phyloP scores from a whole-genome alignment of 2,113 vertebrate species.

The Callocephalon fimbriatum region DNA sequence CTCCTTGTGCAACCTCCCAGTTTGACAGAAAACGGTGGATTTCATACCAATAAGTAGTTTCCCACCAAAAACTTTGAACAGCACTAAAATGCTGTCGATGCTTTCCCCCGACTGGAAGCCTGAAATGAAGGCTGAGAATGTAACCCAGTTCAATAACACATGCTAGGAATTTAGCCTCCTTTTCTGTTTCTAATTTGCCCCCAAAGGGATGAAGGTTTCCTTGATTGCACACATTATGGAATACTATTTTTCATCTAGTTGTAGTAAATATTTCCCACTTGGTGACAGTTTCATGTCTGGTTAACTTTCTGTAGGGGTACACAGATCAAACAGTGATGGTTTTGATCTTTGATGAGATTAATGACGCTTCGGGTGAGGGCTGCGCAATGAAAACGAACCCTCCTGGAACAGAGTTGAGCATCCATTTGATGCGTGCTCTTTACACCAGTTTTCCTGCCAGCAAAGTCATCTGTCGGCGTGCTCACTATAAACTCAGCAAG shows the following conservation, averaged over 20 bases:
- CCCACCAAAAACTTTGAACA: not conserved
- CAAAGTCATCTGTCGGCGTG: not conserved
- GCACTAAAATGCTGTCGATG: not conserved
- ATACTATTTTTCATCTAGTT: constrained; percentile 30
- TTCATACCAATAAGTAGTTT: not conserved
- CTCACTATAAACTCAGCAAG: not conserved
- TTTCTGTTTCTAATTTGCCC: constrained; percentile 60
- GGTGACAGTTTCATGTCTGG: constrained; percentile 21
- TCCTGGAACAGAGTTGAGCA: not conserved
- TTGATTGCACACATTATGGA: not conserved
- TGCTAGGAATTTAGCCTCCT: not conserved
- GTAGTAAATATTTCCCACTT: constrained; percentile 45
- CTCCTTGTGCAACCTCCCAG: not conserved
- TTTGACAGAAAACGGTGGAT: not conserved
- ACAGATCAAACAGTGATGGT: constrained; percentile 2
- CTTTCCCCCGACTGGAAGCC: not conserved
- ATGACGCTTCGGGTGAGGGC: not conserved
- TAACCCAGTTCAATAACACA: not conserved
- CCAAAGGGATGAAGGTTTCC: not conserved
- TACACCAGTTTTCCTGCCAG: not conserved
- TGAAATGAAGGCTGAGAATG: not conserved
- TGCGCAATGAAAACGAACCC: not conserved
- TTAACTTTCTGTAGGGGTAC: not conserved
- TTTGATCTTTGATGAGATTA: constrained; percentile 27
- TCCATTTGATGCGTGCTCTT: not conserved